Base-by-base conservation (phyloP, 2,888 invertebrate species). In the Toxonevra muliebris region DNA sequence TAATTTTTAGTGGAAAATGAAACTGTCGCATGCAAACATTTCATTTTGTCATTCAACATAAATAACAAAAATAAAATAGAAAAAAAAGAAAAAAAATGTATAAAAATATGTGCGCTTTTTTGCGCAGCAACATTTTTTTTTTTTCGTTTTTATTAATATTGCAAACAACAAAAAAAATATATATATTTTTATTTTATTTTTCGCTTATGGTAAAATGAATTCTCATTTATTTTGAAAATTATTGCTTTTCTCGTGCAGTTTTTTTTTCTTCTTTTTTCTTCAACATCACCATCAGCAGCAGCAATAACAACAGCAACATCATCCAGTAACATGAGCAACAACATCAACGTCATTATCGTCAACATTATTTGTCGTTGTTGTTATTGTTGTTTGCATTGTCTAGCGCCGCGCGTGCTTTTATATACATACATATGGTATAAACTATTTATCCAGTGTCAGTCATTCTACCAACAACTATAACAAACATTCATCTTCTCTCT, bases 41-140 rank as follows among this genome's bases (percentile, higher is more conserved):
- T 13, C 48, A 48, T 1, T 15, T n/a, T 48, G 13, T 48, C 10
- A 48, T 48, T 13, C 48, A 48, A 48, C 48, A 48, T 48, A 48
- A 48, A 48, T 48, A 1, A 48, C 48, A 48, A 48, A 15, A 48
- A 15, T 15, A 48, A 48, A 48, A 48, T 17, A 61, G 19, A 2
- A 41, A 17, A 53, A 50, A 67, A 67, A 45, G 54, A 45, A 63
- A 54, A 60, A 45, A 63, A 54, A 60, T 66, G 11, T 69, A 43
- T 45, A 71, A 71, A 71, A 71, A 65, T 70, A 69, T 70, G 70
- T 70, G 70, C 66, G 66, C 68, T 66, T 66, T 60, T 70, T 67
- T 70, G 52, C 42, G 12, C 20, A 54, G 20, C 15, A 11, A 19
- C n/a, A 55, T 55, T 19, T 19, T 13, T 9, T 20, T 30, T 55